phyloP scores from a whole-genome alignment of 2,113 vertebrate species.

The Phyllostomus discolor region DNA sequence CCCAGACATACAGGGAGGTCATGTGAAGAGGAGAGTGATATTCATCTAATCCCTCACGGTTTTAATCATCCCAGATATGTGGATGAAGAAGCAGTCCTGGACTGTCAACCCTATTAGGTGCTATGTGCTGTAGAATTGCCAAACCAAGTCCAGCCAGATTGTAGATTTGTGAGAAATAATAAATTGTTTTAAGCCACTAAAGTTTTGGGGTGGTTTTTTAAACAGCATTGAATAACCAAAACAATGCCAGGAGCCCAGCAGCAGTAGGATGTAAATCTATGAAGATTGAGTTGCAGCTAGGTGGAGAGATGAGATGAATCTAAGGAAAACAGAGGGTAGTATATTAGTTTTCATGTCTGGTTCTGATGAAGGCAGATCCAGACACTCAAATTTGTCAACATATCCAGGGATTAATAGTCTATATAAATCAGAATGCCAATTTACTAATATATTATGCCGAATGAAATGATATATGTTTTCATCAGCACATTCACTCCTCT shows the following conservation, averaged over 20 bases:
- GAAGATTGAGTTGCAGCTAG: neutral
- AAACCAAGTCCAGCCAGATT: accelerated
- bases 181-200: neutral
- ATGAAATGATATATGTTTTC: neutral
- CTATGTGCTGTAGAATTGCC: neutral
- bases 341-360: neutral
- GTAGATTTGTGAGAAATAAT: neutral
- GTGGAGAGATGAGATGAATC: neutral
- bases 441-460: neutral
- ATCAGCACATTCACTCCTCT: neutral
- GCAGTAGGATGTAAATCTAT: neutral
- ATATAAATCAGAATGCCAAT: neutral
- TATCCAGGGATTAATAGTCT: neutral
- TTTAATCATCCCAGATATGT: neutral
- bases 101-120: neutral
- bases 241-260: neutral
- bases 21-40: neutral
- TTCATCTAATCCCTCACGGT: accelerated
- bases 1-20: neutral
- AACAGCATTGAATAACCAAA: neutral
- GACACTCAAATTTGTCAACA: neutral
- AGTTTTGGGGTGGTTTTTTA: neutral
- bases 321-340: neutral
- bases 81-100: neutral
- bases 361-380: neutral